Conservation (phyloP, 2,113 vertebrate species). For the Tichodroma muraria region DNA sequence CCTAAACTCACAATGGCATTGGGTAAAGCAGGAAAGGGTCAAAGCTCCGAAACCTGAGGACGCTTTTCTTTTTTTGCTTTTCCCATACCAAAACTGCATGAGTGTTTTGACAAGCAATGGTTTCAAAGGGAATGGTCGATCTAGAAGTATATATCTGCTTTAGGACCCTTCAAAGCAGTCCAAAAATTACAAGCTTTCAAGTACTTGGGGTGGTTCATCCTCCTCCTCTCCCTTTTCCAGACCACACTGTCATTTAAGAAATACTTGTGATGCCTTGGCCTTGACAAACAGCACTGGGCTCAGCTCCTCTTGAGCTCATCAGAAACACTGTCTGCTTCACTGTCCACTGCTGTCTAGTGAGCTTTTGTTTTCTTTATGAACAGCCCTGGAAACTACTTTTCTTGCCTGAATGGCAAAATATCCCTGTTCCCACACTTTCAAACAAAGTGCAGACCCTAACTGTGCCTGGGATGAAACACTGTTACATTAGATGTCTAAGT, state of each 20-base stretch:
- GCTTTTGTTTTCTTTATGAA: not conserved
- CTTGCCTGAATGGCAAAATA: rapidly evolving
- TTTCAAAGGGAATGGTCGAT: not conserved
- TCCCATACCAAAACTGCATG: not conserved
- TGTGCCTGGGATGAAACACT: not conserved
- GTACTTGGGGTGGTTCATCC: not conserved
- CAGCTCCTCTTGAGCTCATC: not conserved
- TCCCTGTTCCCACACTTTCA: not conserved
- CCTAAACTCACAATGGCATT: no score
- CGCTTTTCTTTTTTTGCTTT: not conserved
- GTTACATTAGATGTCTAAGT: not conserved
- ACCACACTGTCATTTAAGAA: not conserved
- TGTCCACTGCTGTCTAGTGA: rapidly evolving
- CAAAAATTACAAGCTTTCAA: not conserved
- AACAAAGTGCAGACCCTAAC: not conserved
- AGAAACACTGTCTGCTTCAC: not conserved
- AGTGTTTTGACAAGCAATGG: not conserved
- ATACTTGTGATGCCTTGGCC: not conserved
- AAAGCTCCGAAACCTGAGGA: not conserved
- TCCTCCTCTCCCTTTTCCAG: not conserved
- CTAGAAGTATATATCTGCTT: not conserved
- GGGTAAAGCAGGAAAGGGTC: not conserved
- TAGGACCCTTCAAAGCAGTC: not conserved
- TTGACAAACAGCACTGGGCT: not conserved
- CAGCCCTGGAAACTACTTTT: not conserved